Base-by-base conservation (phyloP, 2,113 vertebrate genomes). In the Burhinus oedicnemus region DNA sequence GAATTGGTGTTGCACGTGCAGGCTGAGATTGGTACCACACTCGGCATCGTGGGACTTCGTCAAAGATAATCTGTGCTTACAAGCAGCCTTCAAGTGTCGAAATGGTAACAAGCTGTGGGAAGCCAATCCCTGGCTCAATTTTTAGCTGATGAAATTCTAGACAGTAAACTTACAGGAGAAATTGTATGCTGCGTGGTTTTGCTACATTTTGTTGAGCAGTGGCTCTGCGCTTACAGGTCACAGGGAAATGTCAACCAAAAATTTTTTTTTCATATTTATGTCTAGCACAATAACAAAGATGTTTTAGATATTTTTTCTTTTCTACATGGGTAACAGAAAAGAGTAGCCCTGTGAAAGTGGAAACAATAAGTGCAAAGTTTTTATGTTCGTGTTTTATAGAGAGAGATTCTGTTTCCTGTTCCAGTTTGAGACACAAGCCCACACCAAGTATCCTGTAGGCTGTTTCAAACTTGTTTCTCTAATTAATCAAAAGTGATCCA, bases 401-500 rank as follows among this genome's bases (percentile, higher is more conserved):
- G 30, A 89, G 29, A 74, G 16, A 88, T 91, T 89, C 3, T 1
- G 75, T 83, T 96, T 96, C 82, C 82, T 83, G 29, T 83, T 95
- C 36, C 54, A 96, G 71, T 93, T 78, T 85, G 87, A 96, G 78
- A 55, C 58, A 66, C 45, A 88, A 93, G 79, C 51, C 77, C 68
- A 94, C 89, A 95, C 49, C 47, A 90, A 71, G 52, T 68, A 96
- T 89, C 84, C 91, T 95, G 82, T 68, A 96, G 97, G 79, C 96
- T 95, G 84, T 96, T 97, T 96, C 95, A 93, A 85, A 96, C 94
- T 97, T 96, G 94, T 96, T 97, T 95, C 32, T 8, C 90, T 96
- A 96, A 97, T 97, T 96, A 97, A 95, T 97, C 94, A 97, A 62
- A 97, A 96, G 78, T 86, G 95, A 97, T 96, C 93, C 93, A 96